Evolutionary conservation across 2,797 vertebrate species (phyloP), one percentile per base, ranked within the genome.

Genomic region (Xenopus petersii): DNA sequence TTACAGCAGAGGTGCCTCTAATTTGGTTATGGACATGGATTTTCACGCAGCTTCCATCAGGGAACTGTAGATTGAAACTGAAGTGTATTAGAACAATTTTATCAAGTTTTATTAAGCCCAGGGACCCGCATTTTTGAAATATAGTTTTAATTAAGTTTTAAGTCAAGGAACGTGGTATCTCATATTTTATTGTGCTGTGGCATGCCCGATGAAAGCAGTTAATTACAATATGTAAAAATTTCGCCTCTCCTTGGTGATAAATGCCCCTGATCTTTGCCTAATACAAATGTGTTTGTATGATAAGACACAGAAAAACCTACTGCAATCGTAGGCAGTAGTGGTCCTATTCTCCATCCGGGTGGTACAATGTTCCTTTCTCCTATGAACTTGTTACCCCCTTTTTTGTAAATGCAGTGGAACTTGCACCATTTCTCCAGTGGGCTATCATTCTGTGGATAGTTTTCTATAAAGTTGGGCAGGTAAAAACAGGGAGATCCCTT

Each of bases 121-220:
- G 72, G 81, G 86, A 77, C 85, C 79, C 81, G 70, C 70, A 7
- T 77, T 81, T 81, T 83, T 88, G 85, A 89, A 84, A 80, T 82
- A 83, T 79, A 71, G 83, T 83, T 88, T 89, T 87, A 87, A 89
- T 89, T 86, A 87, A 88, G 83, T 84, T 83, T 86, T 82, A 86
- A 83, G 85, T 83, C 85, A 81, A 86, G 80, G 70, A 83, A 79
- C 54, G 80, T 82, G 12, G 79, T 48, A 0, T 74, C 80, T 84
- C 82, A 75, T 85, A 81, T 83, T 84, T 86, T 84, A 81, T 82
- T 82, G 79, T 24, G 4, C 83, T 10, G 0, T 80, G 75, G 79
- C 70, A 73, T 15, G 26, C 75, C 64, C 10, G 51, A 80, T 71
- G 65, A 69, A 83, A 70, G 82, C 77, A 26, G 79, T 83, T 84